Conservation (phyloP, 2,888 invertebrate genomes). For the Rhagophthalmus giganteus region DNA sequence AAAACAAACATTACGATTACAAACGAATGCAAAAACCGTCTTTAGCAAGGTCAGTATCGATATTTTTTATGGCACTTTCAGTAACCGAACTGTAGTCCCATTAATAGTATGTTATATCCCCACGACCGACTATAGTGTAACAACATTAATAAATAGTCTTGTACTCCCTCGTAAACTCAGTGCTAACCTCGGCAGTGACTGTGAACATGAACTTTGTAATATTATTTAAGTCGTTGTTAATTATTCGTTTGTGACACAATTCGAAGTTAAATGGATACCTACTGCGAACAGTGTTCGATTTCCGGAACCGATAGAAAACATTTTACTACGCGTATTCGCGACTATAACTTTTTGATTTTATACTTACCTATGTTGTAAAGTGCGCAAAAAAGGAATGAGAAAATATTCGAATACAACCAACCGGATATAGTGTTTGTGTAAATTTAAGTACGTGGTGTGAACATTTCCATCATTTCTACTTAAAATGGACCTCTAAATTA, state of each 20-base stretch:
- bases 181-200: conserved; percentile 37
- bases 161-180: conserved; percentile 37
- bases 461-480: too few species aligned
- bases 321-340: too few species aligned
- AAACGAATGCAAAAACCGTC: conserved; percentile 25
- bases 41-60: conserved; percentile 32
- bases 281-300: background rate
- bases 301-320: background rate
- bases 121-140: conserved; percentile 33
- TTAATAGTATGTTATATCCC: conserved; percentile 26
- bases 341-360: too few species aligned
- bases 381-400: too few species aligned
- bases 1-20: conserved; percentile 35
- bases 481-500: too few species aligned
- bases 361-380: too few species aligned
- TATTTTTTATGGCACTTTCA: conserved; percentile 23
- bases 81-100: conserved; percentile 27
- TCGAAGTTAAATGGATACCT: conserved; percentile 8
- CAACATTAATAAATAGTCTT: conserved; percentile 39
- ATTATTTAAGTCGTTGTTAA: conserved; percentile 19
- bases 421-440: too few species aligned
- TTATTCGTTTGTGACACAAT: conserved; percentile 17
- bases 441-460: too few species aligned
- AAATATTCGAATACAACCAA: too few species aligned
- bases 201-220: conserved; percentile 31